Percentiles rank a stretch among this genome's conserved stretches.
Evolutionary conservation across 2,888 invertebrate species (phyloP).

Genomic region (Exocentrus adspersus): DNA sequence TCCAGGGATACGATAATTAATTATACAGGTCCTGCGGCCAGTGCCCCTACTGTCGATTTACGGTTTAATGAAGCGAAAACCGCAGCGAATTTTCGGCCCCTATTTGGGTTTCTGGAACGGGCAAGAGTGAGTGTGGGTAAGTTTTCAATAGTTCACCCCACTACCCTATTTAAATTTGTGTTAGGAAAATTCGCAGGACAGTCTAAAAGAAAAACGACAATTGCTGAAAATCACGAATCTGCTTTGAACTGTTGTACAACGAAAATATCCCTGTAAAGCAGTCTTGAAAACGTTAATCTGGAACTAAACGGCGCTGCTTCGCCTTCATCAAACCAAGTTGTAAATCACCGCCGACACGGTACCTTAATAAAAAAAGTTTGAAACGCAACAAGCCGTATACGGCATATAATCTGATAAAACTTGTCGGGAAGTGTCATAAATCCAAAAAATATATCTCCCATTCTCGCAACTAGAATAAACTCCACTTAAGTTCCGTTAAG

Average conservation of each 20-base stretch:
- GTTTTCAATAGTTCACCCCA: too few species aligned
- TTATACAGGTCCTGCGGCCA: constrained; percentile 4
- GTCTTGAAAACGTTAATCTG: too few species aligned
- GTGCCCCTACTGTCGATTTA: background rate
- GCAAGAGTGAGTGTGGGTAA: too few species aligned
- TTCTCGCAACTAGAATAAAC: constrained; percentile 5
- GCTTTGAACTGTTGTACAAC: too few species aligned
- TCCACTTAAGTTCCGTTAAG: background rate
- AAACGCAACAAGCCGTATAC: constrained; percentile 12
- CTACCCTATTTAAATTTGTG: too few species aligned
- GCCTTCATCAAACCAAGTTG: background rate
- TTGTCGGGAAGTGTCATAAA: constrained; percentile 10
- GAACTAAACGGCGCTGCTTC: background rate
- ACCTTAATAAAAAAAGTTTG: constrained; percentile 17
- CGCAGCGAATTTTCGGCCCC: background rate
- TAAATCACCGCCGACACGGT: constrained; percentile 7
- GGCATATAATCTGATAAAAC: constrained; percentile 12
- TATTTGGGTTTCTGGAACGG: background rate
- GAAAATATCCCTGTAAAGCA: too few species aligned
- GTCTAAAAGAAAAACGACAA: too few species aligned
- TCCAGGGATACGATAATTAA: constrained; percentile 5
- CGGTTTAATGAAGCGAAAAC: constrained; percentile 13
- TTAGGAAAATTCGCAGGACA: too few species aligned
- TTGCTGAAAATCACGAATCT: too few species aligned
- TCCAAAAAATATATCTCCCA: constrained; percentile 8